These are phyloP conservation scores for Hypselothyrea guttata DNA, from an alignment of 2,888 invertebrate genomes.

Conservation along the genomic window DNA sequence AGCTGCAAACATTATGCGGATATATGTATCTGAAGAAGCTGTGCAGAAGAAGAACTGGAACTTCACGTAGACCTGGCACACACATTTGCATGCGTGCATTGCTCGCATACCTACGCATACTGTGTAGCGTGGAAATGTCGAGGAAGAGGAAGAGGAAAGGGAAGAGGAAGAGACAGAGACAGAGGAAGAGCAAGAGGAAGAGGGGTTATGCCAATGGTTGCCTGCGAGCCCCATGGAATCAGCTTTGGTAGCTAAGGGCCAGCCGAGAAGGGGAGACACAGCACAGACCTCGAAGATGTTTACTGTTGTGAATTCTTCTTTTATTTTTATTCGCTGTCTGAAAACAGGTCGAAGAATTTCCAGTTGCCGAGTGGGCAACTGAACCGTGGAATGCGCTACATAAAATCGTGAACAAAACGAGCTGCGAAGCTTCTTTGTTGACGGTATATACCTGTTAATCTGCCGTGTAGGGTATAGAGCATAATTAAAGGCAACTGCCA, in stretches of 20 bases:
- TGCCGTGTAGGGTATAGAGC: conserved; percentile 19
- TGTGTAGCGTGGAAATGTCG: conserved; percentile 8
- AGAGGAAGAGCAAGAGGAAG: not conserved
- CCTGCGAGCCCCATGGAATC: conserved; percentile 11
- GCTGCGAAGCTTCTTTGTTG: not conserved
- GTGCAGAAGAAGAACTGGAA: conserved; percentile 60
- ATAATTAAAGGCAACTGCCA: conserved; percentile 72
- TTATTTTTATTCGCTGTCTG: conserved; percentile 35
- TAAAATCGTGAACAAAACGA: not conserved
- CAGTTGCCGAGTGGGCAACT: conserved; percentile 4
- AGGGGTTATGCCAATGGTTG: conserved; percentile 26
- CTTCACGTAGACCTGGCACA: conserved; percentile 28
- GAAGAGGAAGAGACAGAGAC: too few relatives aligned
- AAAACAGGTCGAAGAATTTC: conserved; percentile 41
- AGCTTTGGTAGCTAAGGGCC: conserved; percentile 36
- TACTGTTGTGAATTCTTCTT: conserved; percentile 41
- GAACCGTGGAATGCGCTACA: conserved; percentile 20
- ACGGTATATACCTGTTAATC: conserved; percentile 8
- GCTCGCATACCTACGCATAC: conserved; percentile 81
- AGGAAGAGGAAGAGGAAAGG: too few relatives aligned
- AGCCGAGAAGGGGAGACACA: conserved; percentile 5
- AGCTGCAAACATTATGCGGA: conserved; percentile 28
- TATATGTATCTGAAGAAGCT: conserved; percentile 30
- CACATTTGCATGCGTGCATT: conserved; percentile 79
- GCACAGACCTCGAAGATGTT: conserved; percentile 33